Base-by-base conservation (phyloP, 2,113 vertebrate species). In the Chroicocephalus ridibundus region DNA sequence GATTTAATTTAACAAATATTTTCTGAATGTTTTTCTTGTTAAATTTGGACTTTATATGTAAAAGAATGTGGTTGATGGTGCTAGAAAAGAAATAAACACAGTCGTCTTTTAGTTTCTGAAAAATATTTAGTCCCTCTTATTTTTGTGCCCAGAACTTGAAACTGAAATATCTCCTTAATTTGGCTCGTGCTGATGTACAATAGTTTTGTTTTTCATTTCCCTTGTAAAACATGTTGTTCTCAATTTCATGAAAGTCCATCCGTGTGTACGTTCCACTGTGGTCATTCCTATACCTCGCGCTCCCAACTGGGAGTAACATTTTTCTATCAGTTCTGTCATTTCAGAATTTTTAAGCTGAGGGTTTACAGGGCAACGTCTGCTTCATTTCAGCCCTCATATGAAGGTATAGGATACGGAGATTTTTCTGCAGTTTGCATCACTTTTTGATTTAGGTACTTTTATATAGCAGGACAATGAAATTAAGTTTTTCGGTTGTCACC, bases 131-230 rank as follows among this genome's bases (percentile, higher is more conserved):
- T 86, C 15, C 58, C 26, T 93, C 78, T 82, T 65, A 42, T 46
- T 92, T 92, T 82, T 92, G 47, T 92, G 88, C 82, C 88, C 74
- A 79, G 85, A 55, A 55, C 57, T 49, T 89, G 70, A 76, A 87
- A 75, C 49, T 65, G 71, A 90, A 95, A 87, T 82, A 61, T 49
- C 70, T 57, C 64, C 70, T 61, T 90, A 61, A 66, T 90, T 93
- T 77, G 77, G 64, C 36, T 78, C 75, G 31, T 52, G 64, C 71
- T 89, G 69, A n/a, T 75, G 61, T 61, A 47, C 55, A 77, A 27
- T 42, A 77, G 71, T 69, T 80, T 89, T 91, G 75, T 20, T 84
- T 87, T 52, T 70, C 26, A 27, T 85, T 85, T 91, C 57, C 65
- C 44, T 31, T 47, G 65, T 86, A 32, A 81, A 94, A 88, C 38